phyloP scores from a whole-genome alignment of 2,888 invertebrate species.

The Erpobdella octoculata region DNA sequence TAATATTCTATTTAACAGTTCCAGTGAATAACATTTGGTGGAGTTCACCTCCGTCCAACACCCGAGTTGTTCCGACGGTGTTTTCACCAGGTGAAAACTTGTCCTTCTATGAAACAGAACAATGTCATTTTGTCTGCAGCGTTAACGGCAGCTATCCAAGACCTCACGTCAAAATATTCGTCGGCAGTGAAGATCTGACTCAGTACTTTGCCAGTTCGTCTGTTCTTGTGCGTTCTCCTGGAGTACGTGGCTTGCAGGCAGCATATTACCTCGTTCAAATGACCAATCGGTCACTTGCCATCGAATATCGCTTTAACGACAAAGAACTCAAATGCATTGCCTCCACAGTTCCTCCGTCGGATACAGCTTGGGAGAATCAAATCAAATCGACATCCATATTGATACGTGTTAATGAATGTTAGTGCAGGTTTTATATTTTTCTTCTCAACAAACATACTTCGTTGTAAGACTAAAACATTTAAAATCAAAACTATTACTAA shows the following conservation, averaged over 20 bases:
- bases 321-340: conserved; percentile 28
- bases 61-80: neutral
- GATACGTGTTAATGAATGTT: conserved; percentile 20
- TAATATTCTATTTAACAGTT: neutral
- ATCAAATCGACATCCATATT: neutral
- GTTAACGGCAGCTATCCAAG: conserved; percentile 24
- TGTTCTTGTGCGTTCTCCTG: neutral
- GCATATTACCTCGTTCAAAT: conserved; percentile 20
- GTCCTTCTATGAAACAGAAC: conserved; percentile 18
- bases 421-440: neutral
- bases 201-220: conserved; percentile 16
- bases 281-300: conserved; percentile 12
- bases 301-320: conserved; percentile 24
- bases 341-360: neutral
- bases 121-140: conserved; percentile 15
- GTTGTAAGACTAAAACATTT: neutral
- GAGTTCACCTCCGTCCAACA: conserved; percentile 13
- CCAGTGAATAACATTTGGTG: conserved; percentile 19
- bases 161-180: conserved; percentile 18
- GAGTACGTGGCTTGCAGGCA: conserved; percentile 20
- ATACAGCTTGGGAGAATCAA: neutral
- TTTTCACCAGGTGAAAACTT: neutral
- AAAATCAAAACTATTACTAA: neutral
- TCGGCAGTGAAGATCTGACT: conserved; percentile 27
- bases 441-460: neutral